Conservation (phyloP, 2,797 vertebrate species). For the Monodelphis domestica region DNA sequence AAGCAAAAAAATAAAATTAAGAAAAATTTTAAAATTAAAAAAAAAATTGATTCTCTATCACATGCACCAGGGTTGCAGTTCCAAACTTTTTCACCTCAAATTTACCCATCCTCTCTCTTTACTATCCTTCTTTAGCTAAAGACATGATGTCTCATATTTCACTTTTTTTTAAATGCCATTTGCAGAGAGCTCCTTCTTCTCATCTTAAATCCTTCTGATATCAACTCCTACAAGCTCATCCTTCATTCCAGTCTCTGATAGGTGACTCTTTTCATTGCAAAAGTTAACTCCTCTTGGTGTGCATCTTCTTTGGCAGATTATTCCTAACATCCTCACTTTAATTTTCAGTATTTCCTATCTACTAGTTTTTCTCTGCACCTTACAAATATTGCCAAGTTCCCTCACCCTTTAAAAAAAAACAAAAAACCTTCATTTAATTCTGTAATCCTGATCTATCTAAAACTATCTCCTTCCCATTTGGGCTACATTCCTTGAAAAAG, state of each 20-base stretch:
- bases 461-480: not conserved
- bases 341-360: not conserved
- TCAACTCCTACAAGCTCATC: not conserved
- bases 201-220: not conserved
- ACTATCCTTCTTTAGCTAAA: not conserved
- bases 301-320: not conserved
- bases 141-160: not conserved
- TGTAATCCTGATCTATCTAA: not conserved
- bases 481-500: not conserved
- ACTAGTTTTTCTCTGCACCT: not conserved
- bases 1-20: no score
- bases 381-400: not conserved
- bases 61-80: no score
- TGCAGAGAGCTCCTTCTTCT: no score
- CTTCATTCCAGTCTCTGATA: not conserved
- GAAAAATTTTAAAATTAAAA: no score
- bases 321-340: not conserved
- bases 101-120: not conserved
- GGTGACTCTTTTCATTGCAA: no score
- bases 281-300: not conserved
- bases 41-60: no score
- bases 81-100: not conserved
- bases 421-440: not conserved
- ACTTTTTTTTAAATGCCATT: not conserved
- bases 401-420: not conserved